Base-by-base conservation (phyloP, 2,113 vertebrate genomes). In the Tyto alba region DNA sequence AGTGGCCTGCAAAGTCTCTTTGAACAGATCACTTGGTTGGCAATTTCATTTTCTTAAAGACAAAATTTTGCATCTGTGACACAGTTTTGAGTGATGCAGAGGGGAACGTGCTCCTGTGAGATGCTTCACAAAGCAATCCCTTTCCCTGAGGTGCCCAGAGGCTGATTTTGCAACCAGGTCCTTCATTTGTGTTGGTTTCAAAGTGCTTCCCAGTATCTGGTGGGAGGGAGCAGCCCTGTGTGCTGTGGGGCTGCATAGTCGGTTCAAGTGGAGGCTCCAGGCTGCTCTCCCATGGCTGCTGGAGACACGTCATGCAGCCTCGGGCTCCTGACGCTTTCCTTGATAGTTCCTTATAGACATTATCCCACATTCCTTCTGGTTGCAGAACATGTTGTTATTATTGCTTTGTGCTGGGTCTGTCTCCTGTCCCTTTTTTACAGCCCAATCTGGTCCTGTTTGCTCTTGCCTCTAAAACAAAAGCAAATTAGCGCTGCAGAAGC, bases 291-390 rank as follows among this genome's bases (percentile, higher is more conserved):
- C 93, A 94, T 80, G 81, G 94, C 93, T 96, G 89, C 90, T 92
- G 87, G 45, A 96, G 95, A 93, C 88, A 77, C 32, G 43, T 91
- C 92, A 90, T 16, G 63, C 4, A 0, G 92, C 97, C 94, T 80
- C 55, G 1, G 82, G 95, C 96, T 94, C 57, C 83, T 69, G 78
- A 92, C 41, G 81, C 92, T 95, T 89, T 94, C 72, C 96, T 95
- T 90, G 92, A 53, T 87, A 87, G 85, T 64, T 94, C 93, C 89
- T 93, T 52, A 68, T 86, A 92, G 91, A 92, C 93, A 94, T 96
- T 96, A 97, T 95, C 86, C 90, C 71, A 71, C 96, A 97, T 96
- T 97, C 96, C 85, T 96, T 88, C 93, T 84, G 74, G 83, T 85
- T 95, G 94, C 94, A 95, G 96, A 97, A 97, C 93, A 94, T 75